Evolutionary conservation across 2,888 invertebrate genomes (phyloP), one percentile per base, ranked within the genome.

Genomic region (Ormyrus thymus): DNA sequence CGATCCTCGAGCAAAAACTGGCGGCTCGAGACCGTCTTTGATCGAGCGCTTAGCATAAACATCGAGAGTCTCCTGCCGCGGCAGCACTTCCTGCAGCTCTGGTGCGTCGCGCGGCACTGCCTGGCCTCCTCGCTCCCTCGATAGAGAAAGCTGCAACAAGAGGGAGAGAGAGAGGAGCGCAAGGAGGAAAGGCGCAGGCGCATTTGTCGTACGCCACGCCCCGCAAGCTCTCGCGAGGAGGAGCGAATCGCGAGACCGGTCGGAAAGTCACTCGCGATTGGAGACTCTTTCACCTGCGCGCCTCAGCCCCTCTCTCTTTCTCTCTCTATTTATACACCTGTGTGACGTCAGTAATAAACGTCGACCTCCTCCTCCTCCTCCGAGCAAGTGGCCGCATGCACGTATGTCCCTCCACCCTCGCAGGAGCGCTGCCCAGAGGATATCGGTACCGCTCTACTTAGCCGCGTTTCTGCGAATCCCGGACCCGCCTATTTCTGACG

Each of bases 231-330:
- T 71, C 65, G 74, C 84, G 83, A 86, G 88, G 89, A 86, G 89
- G 88, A 88, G 89, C 87, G 81, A 84, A 83, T 81, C 83, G 86
- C 82, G 82, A 84, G 83, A 83, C 84, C 83, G 84, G 85, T 83
- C 79, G 79, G 75, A 84, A 84, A 85, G 85, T 81, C 83, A 86
- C 83, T 85, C 84, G 83, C 84, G 85, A 89, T 89, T 89, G 89
- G 89, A 86, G 87, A 88, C 84, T 83, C 84, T 82, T 86, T 87
- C 87, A 87, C 87, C 87, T 86, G 86, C 81, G 81, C 73, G 62
- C 55, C 75, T 73, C 43, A 48, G 69, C 81, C 80, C 29, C n/a
- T 15, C 58, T 11, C 7, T 45, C 50, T 9, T 7, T 65, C 65
- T 13, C 68, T 15, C 75, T 79, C 82, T 85, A 86, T 86, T 86